Evolutionary conservation across 2,797 vertebrate species (phyloP).

Genomic region (Sebastes iracundus): DNA sequence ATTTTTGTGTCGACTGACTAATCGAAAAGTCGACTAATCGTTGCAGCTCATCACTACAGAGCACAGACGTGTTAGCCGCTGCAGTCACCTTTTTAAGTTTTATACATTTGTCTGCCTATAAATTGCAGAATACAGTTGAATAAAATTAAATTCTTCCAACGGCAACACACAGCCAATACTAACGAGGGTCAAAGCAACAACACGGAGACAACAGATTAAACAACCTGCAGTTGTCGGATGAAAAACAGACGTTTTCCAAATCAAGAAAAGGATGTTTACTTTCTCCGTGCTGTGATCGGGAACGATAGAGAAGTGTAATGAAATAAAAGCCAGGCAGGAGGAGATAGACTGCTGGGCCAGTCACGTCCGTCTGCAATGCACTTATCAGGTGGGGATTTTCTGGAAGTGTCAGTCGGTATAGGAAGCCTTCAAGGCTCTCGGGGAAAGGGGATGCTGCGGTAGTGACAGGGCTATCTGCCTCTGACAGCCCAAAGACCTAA

Average conservation of each 20-base stretch:
- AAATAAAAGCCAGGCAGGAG: constrained; percentile 65
- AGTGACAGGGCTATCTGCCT: constrained; percentile 81
- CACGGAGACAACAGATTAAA: background rate
- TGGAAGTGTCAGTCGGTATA: constrained; percentile 71
- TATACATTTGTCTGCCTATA: background rate
- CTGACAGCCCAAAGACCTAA: constrained; percentile 79
- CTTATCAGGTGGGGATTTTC: constrained; percentile 79
- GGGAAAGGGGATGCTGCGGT: constrained; percentile 64
- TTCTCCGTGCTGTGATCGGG: constrained; percentile 36
- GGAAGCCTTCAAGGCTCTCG: constrained; percentile 76
- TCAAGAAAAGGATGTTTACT: constrained; percentile 42
- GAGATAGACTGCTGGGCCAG: constrained; percentile 49
- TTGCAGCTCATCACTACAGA: background rate
- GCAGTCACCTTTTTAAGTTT: background rate
- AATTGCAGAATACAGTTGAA: background rate
- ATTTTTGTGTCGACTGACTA: accelerated
- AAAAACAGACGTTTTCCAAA: constrained; percentile 25
- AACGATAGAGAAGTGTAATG: constrained; percentile 61
- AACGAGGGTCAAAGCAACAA: background rate
- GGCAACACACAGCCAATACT: background rate
- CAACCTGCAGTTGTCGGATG: constrained; percentile 10
- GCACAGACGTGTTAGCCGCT: background rate
- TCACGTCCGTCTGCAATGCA: constrained; percentile 68
- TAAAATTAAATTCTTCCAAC: background rate
- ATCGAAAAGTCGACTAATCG: no score